A percentile compares a stretch with the other conserved stretches of the same genome.
Conservation (phyloP, 2,113 vertebrate species). For the Campylorhamphus procurvoides region DNA sequence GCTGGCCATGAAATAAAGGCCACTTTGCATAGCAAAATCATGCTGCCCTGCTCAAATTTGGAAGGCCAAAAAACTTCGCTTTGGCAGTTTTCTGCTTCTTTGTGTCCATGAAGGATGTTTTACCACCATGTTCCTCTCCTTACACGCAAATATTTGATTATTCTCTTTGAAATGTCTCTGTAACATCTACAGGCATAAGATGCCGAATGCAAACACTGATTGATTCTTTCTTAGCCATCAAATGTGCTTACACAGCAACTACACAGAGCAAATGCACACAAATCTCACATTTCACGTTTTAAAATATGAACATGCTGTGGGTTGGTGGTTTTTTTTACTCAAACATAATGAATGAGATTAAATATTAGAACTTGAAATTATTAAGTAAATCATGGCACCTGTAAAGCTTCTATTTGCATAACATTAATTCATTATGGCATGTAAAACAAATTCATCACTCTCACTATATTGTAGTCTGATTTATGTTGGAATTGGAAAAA, state of each 20-base stretch:
- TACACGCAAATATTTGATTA: slow-evolving; percentile 38
- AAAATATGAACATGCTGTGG: slow-evolving; percentile 66
- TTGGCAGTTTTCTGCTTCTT: background rate
- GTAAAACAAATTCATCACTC: slow-evolving; percentile 83
- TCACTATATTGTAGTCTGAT: slow-evolving; percentile 80
- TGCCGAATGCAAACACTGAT: slow-evolving; percentile 28
- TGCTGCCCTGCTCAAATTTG: background rate
- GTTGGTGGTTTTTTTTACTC: background rate
- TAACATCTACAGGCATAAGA: slow-evolving; percentile 34
- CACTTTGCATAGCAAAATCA: background rate
- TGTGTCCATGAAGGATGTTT: background rate
- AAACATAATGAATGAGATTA: slow-evolving; percentile 78
- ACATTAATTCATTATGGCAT: slow-evolving; percentile 80
- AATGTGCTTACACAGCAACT: slow-evolving; percentile 62
- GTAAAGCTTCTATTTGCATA: slow-evolving; percentile 82
- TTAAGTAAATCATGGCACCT: slow-evolving; percentile 84
- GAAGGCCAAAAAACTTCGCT: background rate
- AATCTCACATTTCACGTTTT: slow-evolving; percentile 57
- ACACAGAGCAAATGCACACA: slow-evolving; percentile 47
- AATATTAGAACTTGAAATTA: slow-evolving; percentile 82
- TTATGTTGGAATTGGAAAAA: slow-evolving; percentile 77
- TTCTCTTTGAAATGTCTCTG: slow-evolving; percentile 65
- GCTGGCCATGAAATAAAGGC: background rate
- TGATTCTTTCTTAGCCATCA: slow-evolving; percentile 56
- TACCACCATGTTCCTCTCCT: background rate